Conservation (phyloP, 92 coral and sea anemone species). For the Pocillopora grandis region DNA sequence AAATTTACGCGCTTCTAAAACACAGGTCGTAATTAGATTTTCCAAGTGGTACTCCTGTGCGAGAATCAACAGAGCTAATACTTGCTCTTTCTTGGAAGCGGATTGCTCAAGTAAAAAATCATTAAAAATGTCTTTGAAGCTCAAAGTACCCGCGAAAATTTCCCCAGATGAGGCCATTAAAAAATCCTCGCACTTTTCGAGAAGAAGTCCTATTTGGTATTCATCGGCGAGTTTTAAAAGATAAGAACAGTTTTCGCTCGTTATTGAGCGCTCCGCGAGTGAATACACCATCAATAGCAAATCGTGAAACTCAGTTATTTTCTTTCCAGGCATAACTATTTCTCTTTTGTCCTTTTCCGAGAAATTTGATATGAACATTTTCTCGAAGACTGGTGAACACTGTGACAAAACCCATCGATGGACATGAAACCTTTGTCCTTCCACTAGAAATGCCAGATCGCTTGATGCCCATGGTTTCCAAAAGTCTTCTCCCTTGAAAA, state of each 20-base stretch:
- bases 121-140: not conserved
- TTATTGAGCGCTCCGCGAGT: not conserved
- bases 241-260: not conserved
- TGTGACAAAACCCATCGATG: constrained; percentile 17
- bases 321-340: constrained; percentile 9
- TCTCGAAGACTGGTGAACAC: constrained; percentile 23
- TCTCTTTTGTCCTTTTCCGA: constrained; percentile 2
- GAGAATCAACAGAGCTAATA: constrained; percentile 1
- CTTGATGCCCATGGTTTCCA: constrained; percentile 23
- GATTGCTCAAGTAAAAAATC: not conserved
- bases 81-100: constrained; percentile 15
- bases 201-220: constrained; percentile 12
- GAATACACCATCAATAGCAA: constrained; percentile 10
- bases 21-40: not conserved
- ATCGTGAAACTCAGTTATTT: constrained; percentile 4
- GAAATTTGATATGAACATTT: constrained; percentile 23
- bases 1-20: constrained; percentile 2
- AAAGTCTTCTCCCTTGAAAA: constrained; percentile 5
- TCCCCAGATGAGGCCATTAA: not conserved
- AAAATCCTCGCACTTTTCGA: constrained; percentile 16
- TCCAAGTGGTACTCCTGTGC: constrained; percentile 27
- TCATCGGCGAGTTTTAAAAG: constrained; percentile 23
- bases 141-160: constrained; percentile 3
- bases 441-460: constrained; percentile 10
- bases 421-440: constrained; percentile 11